These are phyloP conservation scores for Ceryle rudis DNA, from an alignment of 2,797 vertebrate genomes.

Conservation along the genomic window DNA sequence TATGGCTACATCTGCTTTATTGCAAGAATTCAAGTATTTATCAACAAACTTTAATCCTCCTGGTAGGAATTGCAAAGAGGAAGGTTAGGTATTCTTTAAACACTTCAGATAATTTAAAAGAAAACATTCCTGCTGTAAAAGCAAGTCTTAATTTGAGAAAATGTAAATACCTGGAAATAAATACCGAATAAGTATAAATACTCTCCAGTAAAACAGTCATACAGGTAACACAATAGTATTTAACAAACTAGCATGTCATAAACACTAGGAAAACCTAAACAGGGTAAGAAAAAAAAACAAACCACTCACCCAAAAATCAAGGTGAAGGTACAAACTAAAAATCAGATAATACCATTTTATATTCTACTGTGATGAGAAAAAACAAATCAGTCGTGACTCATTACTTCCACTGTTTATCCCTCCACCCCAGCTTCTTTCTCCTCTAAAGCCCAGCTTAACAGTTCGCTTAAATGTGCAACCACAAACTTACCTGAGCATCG, in stretches of 20 bases:
- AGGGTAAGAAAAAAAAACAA: background rate
- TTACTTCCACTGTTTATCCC: background rate
- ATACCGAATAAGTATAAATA: background rate
- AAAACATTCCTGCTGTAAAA: background rate
- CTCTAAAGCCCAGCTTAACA: background rate
- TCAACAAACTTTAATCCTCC: background rate
- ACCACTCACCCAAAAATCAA: background rate
- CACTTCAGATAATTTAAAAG: background rate
- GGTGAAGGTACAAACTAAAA: background rate
- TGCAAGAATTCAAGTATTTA: background rate
- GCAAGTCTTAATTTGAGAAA: background rate
- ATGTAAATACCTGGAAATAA: background rate
- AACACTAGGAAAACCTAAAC: background rate
- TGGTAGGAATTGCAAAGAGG: background rate
- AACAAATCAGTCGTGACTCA: background rate
- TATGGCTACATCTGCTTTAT: background rate
- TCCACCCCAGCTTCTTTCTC: accelerated
- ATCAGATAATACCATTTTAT: background rate
- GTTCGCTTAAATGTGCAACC: background rate
- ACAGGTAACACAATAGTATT: background rate
- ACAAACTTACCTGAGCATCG: conserved; percentile 88
- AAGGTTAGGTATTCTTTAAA: background rate
- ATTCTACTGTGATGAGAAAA: background rate
- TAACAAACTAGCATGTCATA: background rate
- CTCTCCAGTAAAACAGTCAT: background rate